Base-by-base conservation (phyloP, 2,113 vertebrate species). In the Entomyzon cyanotis region DNA sequence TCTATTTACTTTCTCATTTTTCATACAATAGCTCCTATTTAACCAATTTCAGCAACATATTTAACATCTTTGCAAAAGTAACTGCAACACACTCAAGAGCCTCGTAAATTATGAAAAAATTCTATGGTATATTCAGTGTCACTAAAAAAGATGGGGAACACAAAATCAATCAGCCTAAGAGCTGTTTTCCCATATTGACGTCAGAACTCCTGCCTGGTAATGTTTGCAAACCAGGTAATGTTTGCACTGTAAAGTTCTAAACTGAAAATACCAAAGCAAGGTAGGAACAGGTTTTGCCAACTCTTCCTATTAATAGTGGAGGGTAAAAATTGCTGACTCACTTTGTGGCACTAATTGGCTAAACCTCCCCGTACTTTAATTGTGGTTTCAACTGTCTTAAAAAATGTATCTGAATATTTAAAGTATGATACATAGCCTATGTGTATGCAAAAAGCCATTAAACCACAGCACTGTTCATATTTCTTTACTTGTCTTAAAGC, bases 231-330 rank as follows among this genome's bases (percentile, higher is more conserved):
- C 44, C 25, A 92, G 55, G 47, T 46, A 67, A 49, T 83, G 37
- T 78, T 96, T 94, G 69, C 77, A 89, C 83, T 94, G 91, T 91
- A 93, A 80, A 87, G 91, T 90, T 96, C 53, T 89, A 47, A 94
- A 90, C 46, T 80, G 86, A 80, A 94, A 91, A 70, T 64, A 85
- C 30, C 78, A 95, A 78, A 87, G 87, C 85, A 79, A 58, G 75
- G 58, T 3, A 87, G 77, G 69, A 90, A 90, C 42, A 82, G 59
- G 47, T 95, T 96, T 95, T 83, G 58, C 37, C 87, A 79, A 77
- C 39, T 35, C 60, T 65, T 64, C 49, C 12, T 89, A 33, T 27
- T 62, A 92, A 83, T 8, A 84, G 15, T 9, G 30, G 24, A 77
- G 70, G 70, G 13, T 74, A 56, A 94, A 94, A 93, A 89, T 52